Conservation (phyloP, 2,888 invertebrate genomes). For the Drosophila robusta region DNA sequence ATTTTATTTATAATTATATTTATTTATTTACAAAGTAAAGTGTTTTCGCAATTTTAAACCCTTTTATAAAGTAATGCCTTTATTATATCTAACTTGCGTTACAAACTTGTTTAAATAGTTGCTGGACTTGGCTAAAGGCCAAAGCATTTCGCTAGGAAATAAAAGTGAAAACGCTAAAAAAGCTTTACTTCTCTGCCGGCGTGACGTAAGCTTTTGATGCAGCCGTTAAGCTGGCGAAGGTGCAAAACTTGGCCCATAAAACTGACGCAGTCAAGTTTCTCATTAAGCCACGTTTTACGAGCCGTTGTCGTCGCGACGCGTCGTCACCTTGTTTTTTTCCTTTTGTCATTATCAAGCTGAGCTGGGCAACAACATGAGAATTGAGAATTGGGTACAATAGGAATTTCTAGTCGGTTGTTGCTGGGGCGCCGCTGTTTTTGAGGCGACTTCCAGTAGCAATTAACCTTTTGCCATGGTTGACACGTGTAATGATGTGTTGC, state of each 20-base stretch:
- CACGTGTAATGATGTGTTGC: conserved; percentile 76
- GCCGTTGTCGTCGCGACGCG: conserved; percentile 7
- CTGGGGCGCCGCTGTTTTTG: conserved; percentile 16
- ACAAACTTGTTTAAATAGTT: not conserved
- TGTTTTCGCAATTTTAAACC: too few relatives aligned
- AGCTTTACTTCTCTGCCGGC: conserved; percentile 3
- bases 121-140: not conserved
- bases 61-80: too few relatives aligned
- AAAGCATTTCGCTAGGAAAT: not conserved
- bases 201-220: conserved; percentile 27
- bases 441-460: conserved; percentile 57
- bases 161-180: conserved; percentile 21
- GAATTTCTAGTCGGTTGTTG: conserved; percentile 23
- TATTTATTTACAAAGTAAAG: too few relatives aligned
- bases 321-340: conserved; percentile 21
- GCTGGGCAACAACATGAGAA: conserved; percentile 21
- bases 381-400: conserved; percentile 17
- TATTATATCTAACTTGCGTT: not conserved
- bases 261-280: conserved; percentile 48
- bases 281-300: conserved; percentile 52
- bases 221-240: conserved; percentile 36
- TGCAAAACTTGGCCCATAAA: conserved; percentile 52
- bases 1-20: too few relatives aligned
- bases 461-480: conserved; percentile 77
- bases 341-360: conserved; percentile 6